A percentile compares a stretch with the other conserved stretches of the same genome.
Evolutionary conservation across 2,113 vertebrate genomes (phyloP).

Genomic region (Cyphomyrus plagiostoma): DNA sequence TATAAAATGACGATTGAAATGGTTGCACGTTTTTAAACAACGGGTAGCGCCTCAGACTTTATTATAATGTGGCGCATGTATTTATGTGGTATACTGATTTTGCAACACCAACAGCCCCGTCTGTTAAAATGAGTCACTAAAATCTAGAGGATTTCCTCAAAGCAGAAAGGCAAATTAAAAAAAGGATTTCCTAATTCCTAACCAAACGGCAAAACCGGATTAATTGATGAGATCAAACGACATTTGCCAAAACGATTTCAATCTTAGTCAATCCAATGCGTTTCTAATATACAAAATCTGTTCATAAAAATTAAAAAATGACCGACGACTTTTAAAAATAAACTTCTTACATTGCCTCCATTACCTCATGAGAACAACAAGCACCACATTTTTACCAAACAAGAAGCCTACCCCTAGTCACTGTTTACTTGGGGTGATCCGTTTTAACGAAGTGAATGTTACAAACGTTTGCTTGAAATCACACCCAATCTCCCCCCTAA

Average conservation of each 20-base stretch:
- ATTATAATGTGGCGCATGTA: background rate
- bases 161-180: background rate
- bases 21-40: background rate
- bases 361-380: background rate
- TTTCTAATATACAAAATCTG: background rate
- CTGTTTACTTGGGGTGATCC: background rate
- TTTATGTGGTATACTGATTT: background rate
- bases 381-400: background rate
- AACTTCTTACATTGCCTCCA: background rate
- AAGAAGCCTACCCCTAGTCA: background rate
- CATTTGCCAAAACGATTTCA: background rate
- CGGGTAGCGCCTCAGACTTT: background rate
- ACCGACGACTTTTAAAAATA: background rate
- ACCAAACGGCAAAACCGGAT: background rate
- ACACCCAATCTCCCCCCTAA: background rate
- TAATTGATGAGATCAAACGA: background rate
- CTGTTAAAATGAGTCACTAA: background rate
- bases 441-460: background rate
- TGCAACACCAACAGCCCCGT: background rate
- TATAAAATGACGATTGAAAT: background rate
- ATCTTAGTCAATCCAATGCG: background rate
- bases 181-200: background rate
- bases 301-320: background rate
- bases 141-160: background rate
- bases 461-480: background rate